phyloP scores from a whole-genome alignment of 2,888 invertebrate genomes.

The Amphipoea lucens region DNA sequence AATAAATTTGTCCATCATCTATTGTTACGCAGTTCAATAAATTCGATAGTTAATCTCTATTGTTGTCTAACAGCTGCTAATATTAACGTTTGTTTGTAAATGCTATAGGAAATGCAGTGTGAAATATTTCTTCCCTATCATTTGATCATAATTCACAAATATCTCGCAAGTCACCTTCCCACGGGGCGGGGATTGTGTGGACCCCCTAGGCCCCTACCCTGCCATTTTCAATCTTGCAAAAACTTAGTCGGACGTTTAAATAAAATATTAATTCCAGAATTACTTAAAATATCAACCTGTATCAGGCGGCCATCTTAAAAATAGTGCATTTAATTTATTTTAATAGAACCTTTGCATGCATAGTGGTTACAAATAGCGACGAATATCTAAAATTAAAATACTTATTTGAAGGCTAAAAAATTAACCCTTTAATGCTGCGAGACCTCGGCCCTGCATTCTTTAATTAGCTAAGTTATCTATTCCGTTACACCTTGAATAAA shows the following conservation, averaged over 20 bases:
- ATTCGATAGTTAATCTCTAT: slow-evolving; percentile 66
- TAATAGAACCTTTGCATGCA: slow-evolving; percentile 46
- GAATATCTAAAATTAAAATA: slow-evolving; percentile 58
- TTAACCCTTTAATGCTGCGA: slow-evolving; percentile 40
- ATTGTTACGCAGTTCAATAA: slow-evolving; percentile 68
- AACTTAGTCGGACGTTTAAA: slow-evolving; percentile 31
- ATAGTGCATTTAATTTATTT: slow-evolving; percentile 40
- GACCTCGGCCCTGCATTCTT: slow-evolving; percentile 50
- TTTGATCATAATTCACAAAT: slow-evolving; percentile 56
- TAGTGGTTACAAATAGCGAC: slow-evolving; percentile 58
- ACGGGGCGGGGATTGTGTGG: slow-evolving; percentile 72
- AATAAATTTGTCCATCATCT: slow-evolving; percentile 74
- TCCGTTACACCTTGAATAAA: slow-evolving; percentile 63
- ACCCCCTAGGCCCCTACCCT: slow-evolving; percentile 61
- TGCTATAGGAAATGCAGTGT: slow-evolving; percentile 44
- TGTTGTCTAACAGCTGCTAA: slow-evolving; percentile 63
- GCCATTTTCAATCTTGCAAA: slow-evolving; percentile 50
- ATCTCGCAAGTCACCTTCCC: slow-evolving; percentile 80
- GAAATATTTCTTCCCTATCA: slow-evolving; percentile 50
- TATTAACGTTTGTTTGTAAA: slow-evolving; percentile 50
- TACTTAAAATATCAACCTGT: slow-evolving; percentile 33
- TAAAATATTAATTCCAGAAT: slow-evolving; percentile 32
- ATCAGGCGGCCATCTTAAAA: slow-evolving; percentile 23
- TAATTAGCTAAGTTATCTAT: slow-evolving; percentile 64
- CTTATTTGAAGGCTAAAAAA: slow-evolving; percentile 46